Evolutionary conservation across 2,113 vertebrate genomes (phyloP), one percentile per base, ranked within the genome.

Genomic region (Hypomesus transpacificus): DNA sequence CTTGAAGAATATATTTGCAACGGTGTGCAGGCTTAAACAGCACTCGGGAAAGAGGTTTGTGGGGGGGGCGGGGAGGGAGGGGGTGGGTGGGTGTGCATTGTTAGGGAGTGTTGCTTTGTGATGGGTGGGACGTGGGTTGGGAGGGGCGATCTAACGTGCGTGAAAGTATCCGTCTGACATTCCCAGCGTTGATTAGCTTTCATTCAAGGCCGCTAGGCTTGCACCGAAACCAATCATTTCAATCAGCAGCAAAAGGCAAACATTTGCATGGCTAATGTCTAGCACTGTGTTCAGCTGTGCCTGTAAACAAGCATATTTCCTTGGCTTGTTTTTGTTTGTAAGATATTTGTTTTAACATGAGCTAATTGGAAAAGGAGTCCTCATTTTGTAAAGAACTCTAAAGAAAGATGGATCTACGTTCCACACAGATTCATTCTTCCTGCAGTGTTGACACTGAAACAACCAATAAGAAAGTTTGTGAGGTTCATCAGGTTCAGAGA

Each of bases 1-100:
- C 79, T 82, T 87, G 86, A 87, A 87, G 86, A 88, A 87, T 85
- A 89, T 78, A 79, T 77, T 75, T 65, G 39, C 39, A 46, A 9
- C 39, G 39, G 24, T 16, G 24, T 24, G 87, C 74, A 87, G 77
- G 66, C 78, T 89, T 85, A 72, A 89, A 85, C 76, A 87, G 76
- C 76, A 72, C 73, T 88, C 79, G 39, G 46, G 5, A 14, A 31
- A 4, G 1, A 18, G 53, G 53, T 54, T 0, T 56, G 54, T 54
- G 24, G 4, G 24, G 18, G 87, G 73, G 87, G 76, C 85, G 76
- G 75, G 73, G 71, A 87, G 78, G 46, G 4, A 39, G 5, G 8
- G 20, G 3, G 2, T 0, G 70, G 84, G 60, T 18, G 24, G 34
- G 28, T 68, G 34, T 72, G 24, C 66, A 70, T 21, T 68, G 68